Base-by-base conservation (phyloP, 2,888 invertebrate genomes). In the Operophtera brumata region DNA sequence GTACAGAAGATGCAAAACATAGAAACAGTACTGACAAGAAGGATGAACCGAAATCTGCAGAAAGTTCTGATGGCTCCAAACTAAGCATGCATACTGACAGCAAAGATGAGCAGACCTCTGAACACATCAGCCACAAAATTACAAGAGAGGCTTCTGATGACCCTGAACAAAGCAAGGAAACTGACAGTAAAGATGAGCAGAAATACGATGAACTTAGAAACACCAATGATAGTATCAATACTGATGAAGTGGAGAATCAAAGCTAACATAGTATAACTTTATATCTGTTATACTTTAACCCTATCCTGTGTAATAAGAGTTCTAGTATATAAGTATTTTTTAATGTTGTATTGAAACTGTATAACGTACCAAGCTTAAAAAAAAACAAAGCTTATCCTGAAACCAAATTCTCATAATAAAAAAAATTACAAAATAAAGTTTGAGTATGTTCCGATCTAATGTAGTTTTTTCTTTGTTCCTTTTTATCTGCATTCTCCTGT, bases 11-110 rank as follows among this genome's bases (percentile, higher is more conserved):
- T 26, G 32, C 54, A 51, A 54, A 61, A 28, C 49, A 62, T 35
- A 62, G 61, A 57, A 67, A 64, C 59, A 70, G 76, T 36, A 64
- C 64, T 13, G 70, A 75, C 51, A 30, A 60, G 34, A 45, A 71
- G 67, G 62, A 45, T 25, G n/a, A 59, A 47, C 52, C 43, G 51
- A 32, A 36, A 14, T 8, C 30, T 40, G 30, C 25, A 8, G 40
- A 32, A 2, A 58, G n/a, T 45, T 26, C 37, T 35, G 35, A 44
- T 14, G 39, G 20, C 11, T 20, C 10, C 25, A 28, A 45, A 9
- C 14, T 36, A 41, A 26, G n/a, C 5, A 12, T 42, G n/a, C 46
- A 7, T 28, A 26, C 32, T 12, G 40, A 39, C 14, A 10, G n/a
- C 13, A 36, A 47, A 34, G 48, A 45, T 11, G 13, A 42, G n/a